Evolutionary conservation across 2,113 vertebrate species (phyloP), one percentile per base, ranked within the genome.

Genomic region (Myiagra hebetior): DNA sequence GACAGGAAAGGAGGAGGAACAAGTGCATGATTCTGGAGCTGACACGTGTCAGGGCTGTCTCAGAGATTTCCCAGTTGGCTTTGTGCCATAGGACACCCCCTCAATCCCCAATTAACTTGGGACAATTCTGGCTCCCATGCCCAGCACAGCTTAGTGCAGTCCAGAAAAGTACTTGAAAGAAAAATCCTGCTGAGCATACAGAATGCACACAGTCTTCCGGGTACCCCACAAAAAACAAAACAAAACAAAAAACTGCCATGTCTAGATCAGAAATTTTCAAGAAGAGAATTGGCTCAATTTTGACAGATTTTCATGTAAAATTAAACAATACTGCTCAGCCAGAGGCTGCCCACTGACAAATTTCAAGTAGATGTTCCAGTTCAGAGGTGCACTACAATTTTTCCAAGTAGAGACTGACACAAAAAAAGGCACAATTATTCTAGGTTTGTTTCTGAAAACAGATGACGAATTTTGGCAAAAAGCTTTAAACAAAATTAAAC

Each of bases 401-500:
- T 85, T 91, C 77, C 72, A 68, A 94, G 42, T 42, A 64, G 16
- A 78, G 24, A 77, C 5, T 44, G 47, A 62, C 47, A 81, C 42
- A 4, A 39, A 67, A 83, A 83, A 83, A 10, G 5, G 56, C 33
- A 88, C 39, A 55, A 52, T 64, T 67, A 78, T 55, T 87, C 62
- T n/a, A 57, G 52, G 15, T 52, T 70, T 63, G 19, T 78, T 85
- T 87, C 57, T 30, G 23, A 81, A 89, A 96, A 91, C 10, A 85
- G 52, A 89, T 37, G 13, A 90, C 47, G 19, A 87, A 85, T 72
- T 90, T 44, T 60, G 70, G 65, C 65, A 68, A 64, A 91, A 85
- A 82, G 22, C 37, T 91, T 95, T 64, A 68, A 78, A 79, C 33
- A 89, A 93, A 85, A 81, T 56, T 65, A 77, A 95, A 94, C 26